Evolutionary conservation across 2,113 vertebrate species (phyloP), one percentile per base, ranked within the genome.

Genomic region (Protobothrops flavoviridis): DNA sequence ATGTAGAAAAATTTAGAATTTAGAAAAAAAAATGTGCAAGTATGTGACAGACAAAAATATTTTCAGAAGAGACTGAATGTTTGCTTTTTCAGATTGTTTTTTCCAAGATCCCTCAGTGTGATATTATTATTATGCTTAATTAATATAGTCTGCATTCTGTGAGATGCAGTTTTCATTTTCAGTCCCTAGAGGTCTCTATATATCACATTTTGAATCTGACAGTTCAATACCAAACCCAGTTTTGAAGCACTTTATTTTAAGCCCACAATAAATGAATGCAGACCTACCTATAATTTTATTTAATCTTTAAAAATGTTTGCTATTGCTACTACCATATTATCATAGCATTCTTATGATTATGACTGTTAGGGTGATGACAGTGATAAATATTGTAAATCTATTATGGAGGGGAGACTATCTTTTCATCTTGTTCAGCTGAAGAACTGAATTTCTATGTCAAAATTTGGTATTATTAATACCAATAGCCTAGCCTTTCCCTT

Each of bases 131-230:
- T 57, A 15, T 11, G 0, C 85, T 1, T 26, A 92, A 43, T 5
- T 57, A 94, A 97, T 89, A 90, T 8, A 0, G 45, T 57, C 93
- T 85, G 93, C 91, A 0, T 6, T 6, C 1, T 50, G 3, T 11
- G 24, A 53, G 24, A 0, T 98, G 98, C 24, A 98, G 94, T 98
- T 97, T 48, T 5, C 89, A 89, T 89, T 24, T 94, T 39, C 55
- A 64, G 95, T 96, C 98, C 97, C 97, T 97, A 98, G 98, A 98
- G 97, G 98, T 97, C 98, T 98, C 98, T 97, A 97, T 92, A 96
- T 92, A 96, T 97, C 96, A 81, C 94, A 43, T 93, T 97, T 97
- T 97, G 85, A 93, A 1, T 93, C 9, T 0, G 87, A 39, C 23
- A 86, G n/a, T 52, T 55, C 74, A 6, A 39, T 39, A 20, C 69